A percentile compares a stretch with the other conserved stretches of the same genome.
Conservation (phyloP, 2,797 vertebrate species). For the Sciurus carolinensis region DNA sequence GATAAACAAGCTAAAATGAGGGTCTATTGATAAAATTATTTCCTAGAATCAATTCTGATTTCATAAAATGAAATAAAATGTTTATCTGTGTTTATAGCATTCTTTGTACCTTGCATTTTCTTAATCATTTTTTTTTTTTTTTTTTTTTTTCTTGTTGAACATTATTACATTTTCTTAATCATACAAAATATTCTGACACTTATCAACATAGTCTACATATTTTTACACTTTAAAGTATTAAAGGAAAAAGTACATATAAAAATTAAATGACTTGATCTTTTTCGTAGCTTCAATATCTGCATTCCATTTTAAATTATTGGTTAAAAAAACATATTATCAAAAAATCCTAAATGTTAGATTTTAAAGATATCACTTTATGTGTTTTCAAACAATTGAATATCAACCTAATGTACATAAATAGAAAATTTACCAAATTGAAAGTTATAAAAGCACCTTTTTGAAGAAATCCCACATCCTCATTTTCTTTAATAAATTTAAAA, state of each 20-base stretch:
- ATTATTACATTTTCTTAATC: not conserved
- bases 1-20: constrained; percentile 24
- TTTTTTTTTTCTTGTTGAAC: no score
- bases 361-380: not conserved
- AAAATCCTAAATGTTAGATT: not conserved
- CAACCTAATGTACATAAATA: not conserved
- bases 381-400: constrained; percentile 46
- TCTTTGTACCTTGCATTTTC: not conserved
- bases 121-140: no score
- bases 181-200: constrained; percentile 23
- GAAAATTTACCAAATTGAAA: constrained; percentile 36
- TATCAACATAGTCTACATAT: not conserved
- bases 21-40: not conserved
- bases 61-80: constrained; percentile 13
- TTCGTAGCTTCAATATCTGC: constrained; percentile 26
- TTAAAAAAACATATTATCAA: constrained; percentile 24
- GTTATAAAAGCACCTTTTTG: constrained; percentile 3
- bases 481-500: constrained; percentile 45
- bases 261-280: constrained; percentile 34
- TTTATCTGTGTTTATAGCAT: constrained; percentile 16
- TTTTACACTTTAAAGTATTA: constrained; percentile 8
- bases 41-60: not conserved
- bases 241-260: not conserved
- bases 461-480: not conserved
- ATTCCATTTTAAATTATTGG: constrained; percentile 4